Evolutionary conservation across 2,888 invertebrate species (phyloP).

Genomic region (Thera britannica): DNA sequence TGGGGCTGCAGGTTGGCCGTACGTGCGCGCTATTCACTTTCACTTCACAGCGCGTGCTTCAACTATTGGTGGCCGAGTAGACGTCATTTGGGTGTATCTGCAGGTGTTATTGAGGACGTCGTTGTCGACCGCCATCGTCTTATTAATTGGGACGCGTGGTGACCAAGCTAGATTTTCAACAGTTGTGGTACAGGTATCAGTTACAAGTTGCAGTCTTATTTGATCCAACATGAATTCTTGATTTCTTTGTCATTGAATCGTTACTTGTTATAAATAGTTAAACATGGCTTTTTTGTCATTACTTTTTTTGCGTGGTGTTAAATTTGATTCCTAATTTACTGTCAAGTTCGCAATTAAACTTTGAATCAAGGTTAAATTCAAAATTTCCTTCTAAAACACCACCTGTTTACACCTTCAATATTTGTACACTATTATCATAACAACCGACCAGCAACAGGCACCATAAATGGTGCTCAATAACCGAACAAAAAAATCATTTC

Average conservation of each 20-base stretch:
- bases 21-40: slow-evolving; percentile 82
- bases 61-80: slow-evolving; percentile 62
- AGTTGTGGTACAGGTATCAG: background rate
- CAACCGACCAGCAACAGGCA: slow-evolving; percentile 30
- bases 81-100: slow-evolving; percentile 59
- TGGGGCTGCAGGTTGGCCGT: slow-evolving; percentile 76
- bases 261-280: background rate
- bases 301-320: background rate
- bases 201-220: background rate
- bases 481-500: slow-evolving; percentile 45
- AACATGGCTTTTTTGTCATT: too few species aligned
- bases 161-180: slow-evolving; percentile 5
- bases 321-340: background rate
- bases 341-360: slow-evolving; percentile 21
- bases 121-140: slow-evolving; percentile 35
- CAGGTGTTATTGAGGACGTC: slow-evolving; percentile 55
- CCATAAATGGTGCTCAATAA: slow-evolving; percentile 25
- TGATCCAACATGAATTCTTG: background rate
- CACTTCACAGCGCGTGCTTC: slow-evolving; percentile 76
- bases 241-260: background rate
- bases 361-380: slow-evolving; percentile 37
- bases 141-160: slow-evolving; percentile 27
- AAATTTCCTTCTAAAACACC: slow-evolving; percentile 18
- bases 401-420: slow-evolving; percentile 40
- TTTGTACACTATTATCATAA: slow-evolving; percentile 25